phyloP scores from a whole-genome alignment of 2,888 invertebrate genomes.

The Temnothorax rugatulus region DNA sequence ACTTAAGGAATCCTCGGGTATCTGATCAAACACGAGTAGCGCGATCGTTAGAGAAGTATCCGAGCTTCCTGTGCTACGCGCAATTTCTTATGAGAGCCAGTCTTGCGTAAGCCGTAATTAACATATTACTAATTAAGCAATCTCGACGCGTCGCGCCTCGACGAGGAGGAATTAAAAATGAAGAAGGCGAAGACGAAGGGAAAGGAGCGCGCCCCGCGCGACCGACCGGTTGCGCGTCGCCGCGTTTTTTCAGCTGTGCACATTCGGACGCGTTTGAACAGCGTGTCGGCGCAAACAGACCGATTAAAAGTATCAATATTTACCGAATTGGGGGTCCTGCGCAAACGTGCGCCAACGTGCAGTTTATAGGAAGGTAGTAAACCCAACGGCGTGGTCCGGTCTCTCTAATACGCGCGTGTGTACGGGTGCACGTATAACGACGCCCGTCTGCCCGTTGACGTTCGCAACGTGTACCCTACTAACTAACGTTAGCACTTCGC shows the following conservation, averaged over 20 bases:
- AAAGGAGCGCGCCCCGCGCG: neutral
- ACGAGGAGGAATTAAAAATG: neutral
- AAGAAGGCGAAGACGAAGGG: constrained; percentile 5
- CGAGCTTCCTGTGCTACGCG: constrained; percentile 16
- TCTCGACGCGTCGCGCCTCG: constrained; percentile 1
- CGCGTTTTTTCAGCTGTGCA: constrained; percentile 70
- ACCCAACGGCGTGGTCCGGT: constrained; percentile 41
- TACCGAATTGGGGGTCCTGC: constrained; percentile 74
- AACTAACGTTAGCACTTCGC: constrained; percentile 53
- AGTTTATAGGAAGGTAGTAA: constrained; percentile 62
- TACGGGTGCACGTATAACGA: constrained; percentile 9
- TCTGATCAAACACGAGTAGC: neutral
- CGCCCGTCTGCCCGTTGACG: constrained; percentile 39
- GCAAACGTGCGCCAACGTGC: constrained; percentile 59
- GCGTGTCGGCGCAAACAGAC: constrained; percentile 73
- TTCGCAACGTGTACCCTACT: constrained; percentile 50
- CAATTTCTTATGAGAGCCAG: neutral
- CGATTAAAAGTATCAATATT: constrained; percentile 85
- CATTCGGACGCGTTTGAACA: constrained; percentile 61
- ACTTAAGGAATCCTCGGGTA: neutral
- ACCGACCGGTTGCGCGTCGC: constrained; percentile 31
- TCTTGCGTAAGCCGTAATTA: constrained; percentile 7
- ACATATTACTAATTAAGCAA: constrained; percentile 33
- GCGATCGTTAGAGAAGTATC: neutral
- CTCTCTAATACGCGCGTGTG: constrained; percentile 49